phyloP scores from a whole-genome alignment of 2,888 invertebrate genomes.

The Pristionchus fissidentatus region DNA sequence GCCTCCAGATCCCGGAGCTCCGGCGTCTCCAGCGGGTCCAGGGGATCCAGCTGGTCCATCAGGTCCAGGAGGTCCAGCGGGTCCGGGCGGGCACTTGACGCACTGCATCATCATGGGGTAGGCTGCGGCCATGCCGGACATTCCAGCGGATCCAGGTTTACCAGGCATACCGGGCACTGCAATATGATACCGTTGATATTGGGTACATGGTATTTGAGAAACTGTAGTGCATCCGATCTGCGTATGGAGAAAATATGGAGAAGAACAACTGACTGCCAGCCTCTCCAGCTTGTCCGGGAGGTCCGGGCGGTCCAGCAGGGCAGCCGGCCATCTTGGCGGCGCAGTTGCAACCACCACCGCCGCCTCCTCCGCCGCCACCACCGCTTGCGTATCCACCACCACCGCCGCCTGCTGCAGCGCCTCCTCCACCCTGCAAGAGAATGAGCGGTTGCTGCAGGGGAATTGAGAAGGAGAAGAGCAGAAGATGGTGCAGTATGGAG shows the following conservation, averaged over 20 bases:
- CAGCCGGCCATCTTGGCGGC: slow-evolving; percentile 45
- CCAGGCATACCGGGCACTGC: slow-evolving; percentile 53
- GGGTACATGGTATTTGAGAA: background rate
- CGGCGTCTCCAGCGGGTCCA: slow-evolving; percentile 55
- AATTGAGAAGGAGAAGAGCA: background rate
- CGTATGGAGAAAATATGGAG: background rate
- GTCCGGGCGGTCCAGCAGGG: slow-evolving; percentile 46
- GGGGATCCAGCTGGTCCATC: slow-evolving; percentile 52
- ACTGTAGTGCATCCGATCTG: background rate
- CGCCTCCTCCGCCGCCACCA: background rate
- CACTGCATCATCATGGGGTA: slow-evolving; percentile 52
- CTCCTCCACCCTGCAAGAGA: slow-evolving; percentile 20
- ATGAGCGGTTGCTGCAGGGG: background rate
- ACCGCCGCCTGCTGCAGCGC: background rate
- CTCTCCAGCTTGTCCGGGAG: slow-evolving; percentile 34
- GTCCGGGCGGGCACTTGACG: slow-evolving; percentile 51
- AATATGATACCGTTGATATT: background rate
- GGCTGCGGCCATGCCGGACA: slow-evolving; percentile 54
- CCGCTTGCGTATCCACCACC: background rate
- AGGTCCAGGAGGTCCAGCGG: slow-evolving; percentile 53
- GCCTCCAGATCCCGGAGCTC: slow-evolving; percentile 48
- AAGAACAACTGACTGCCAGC: slow-evolving; percentile 9
- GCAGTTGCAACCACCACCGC: slow-evolving; percentile 44
- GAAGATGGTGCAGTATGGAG: background rate
- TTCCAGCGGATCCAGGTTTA: slow-evolving; percentile 52